Conservation (phyloP, 1,140 invertebrate species). For the Drosophila ogumai region DNA sequence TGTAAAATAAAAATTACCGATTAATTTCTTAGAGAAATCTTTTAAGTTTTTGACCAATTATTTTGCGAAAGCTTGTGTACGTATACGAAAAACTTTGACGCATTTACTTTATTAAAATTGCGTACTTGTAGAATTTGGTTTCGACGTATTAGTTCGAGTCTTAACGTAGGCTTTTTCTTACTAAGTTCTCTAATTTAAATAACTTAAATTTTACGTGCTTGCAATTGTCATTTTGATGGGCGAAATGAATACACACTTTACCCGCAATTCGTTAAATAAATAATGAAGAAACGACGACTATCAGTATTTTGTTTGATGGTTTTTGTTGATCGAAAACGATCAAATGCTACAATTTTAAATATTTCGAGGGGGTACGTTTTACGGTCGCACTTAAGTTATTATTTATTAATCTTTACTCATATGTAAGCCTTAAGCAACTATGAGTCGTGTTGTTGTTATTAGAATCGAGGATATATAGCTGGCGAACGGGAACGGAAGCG, state of each 20-base stretch:
- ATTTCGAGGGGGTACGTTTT: conserved; percentile 36
- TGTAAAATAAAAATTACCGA: conserved; percentile 31
- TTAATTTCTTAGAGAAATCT: conserved; percentile 19
- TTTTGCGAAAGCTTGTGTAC: conserved; percentile 32
- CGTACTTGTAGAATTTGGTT: conserved; percentile 51
- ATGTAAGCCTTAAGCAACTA: conserved; percentile 42
- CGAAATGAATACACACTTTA: conserved; percentile 14
- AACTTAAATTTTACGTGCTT: conserved; percentile 51
- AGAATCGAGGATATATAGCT: conserved; percentile 73
- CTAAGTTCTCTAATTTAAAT: conserved; percentile 44
- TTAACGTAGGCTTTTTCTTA: conserved; percentile 41
- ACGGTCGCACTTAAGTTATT: conserved; percentile 56
- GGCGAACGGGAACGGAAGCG: conserved; percentile 81
- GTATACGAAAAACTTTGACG: conserved; percentile 36
- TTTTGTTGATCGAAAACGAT: conserved; percentile 43
- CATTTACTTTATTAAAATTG: conserved; percentile 51
- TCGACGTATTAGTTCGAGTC: conserved; percentile 43
- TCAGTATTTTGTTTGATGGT: conserved; percentile 32
- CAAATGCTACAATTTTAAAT: conserved; percentile 41
- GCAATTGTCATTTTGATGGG: conserved; percentile 45
- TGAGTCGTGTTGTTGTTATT: conserved; percentile 48
- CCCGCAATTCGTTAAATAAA: conserved; percentile 42
- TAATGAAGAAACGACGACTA: conserved; percentile 44
- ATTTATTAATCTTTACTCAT: conserved; percentile 53
- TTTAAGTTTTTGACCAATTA: conserved; percentile 28